Evolutionary conservation across 2,888 invertebrate genomes (phyloP).

Genomic region (Acrobeloides nanus): DNA sequence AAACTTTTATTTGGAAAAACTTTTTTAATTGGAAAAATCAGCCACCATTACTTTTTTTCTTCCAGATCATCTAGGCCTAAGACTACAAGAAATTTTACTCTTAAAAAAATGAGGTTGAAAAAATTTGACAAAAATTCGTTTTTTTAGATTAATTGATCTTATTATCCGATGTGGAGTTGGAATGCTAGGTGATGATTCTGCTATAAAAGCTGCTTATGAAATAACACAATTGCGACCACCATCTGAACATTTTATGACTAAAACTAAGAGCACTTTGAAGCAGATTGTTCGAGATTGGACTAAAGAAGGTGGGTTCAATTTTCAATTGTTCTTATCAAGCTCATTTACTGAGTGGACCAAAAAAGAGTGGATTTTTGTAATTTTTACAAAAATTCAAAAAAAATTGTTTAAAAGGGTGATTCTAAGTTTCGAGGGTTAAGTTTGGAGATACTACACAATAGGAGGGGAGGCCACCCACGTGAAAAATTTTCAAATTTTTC

Average conservation of each 20-base stretch:
- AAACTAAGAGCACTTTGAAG: slow-evolving; percentile 86
- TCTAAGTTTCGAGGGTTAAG: too few species aligned
- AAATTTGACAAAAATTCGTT: too few species aligned
- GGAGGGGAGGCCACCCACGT: too few species aligned
- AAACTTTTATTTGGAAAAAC: slow-evolving; percentile 2
- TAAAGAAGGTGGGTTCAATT: slow-evolving; percentile 56
- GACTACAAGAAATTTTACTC: background rate
- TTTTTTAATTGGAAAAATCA: background rate
- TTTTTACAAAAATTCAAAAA: too few species aligned
- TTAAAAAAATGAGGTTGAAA: too few species aligned
- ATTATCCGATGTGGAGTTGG: slow-evolving; percentile 13
- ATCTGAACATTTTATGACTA: slow-evolving; percentile 62
- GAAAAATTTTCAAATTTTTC: too few species aligned
- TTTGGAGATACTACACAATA: too few species aligned
- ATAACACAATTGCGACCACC: slow-evolving; percentile 18
- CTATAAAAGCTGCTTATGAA: slow-evolving; percentile 17
- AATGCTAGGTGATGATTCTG: slow-evolving; percentile 12
- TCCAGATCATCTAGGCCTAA: slow-evolving; percentile 7
- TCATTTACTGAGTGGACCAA: too few species aligned
- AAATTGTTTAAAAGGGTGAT: too few species aligned
- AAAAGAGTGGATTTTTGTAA: too few species aligned
- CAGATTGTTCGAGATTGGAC: slow-evolving; percentile 98
- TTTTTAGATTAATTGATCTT: slow-evolving; percentile 14
- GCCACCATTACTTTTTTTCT: background rate
- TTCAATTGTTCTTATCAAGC: too few species aligned